These are phyloP conservation scores for Acanthurus lineatus DNA, from an alignment of 2,797 vertebrate genomes.

Conservation along the genomic window DNA sequence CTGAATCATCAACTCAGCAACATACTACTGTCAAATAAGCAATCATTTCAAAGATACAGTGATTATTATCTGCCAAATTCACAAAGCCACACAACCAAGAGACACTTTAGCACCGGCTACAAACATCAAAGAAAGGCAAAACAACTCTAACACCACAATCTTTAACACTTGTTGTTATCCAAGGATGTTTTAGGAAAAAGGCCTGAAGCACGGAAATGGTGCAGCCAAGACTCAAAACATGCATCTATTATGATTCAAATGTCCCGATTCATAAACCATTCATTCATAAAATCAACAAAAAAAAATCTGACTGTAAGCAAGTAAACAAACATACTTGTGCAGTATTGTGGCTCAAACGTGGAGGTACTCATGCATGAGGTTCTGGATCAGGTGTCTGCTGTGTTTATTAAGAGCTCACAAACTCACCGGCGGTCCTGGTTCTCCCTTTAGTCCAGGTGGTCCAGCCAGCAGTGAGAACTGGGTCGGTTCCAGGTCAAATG, in stretches of 20 bases:
- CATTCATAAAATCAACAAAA: constrained; percentile 29
- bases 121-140: constrained; percentile 36
- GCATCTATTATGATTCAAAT: constrained; percentile 11
- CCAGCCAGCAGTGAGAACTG: constrained; percentile 88
- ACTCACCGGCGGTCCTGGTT: constrained; percentile 92
- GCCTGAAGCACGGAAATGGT: constrained; percentile 13
- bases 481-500: constrained; percentile 90
- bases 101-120: constrained; percentile 14
- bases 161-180: constrained; percentile 8
- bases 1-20: constrained; percentile 12
- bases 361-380: background rate
- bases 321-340: background rate
- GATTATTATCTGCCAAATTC: constrained; percentile 1
- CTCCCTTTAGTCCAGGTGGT: constrained; percentile 92
- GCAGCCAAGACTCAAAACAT: constrained; percentile 17
- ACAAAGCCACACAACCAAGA: constrained; percentile 36
- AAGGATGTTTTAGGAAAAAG: constrained; percentile 16
- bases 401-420: constrained; percentile 31
- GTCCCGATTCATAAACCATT: background rate
- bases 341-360: background rate
- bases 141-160: constrained; percentile 20
- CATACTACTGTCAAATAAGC: background rate
- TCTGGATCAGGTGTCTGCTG: constrained; percentile 18
- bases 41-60: constrained; percentile 13
- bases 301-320: constrained; percentile 11